Percentiles rank a stretch among this genome's conserved stretches.
Evolutionary conservation across 2,888 invertebrate species (phyloP).

Genomic region (Mayetiola destructor): DNA sequence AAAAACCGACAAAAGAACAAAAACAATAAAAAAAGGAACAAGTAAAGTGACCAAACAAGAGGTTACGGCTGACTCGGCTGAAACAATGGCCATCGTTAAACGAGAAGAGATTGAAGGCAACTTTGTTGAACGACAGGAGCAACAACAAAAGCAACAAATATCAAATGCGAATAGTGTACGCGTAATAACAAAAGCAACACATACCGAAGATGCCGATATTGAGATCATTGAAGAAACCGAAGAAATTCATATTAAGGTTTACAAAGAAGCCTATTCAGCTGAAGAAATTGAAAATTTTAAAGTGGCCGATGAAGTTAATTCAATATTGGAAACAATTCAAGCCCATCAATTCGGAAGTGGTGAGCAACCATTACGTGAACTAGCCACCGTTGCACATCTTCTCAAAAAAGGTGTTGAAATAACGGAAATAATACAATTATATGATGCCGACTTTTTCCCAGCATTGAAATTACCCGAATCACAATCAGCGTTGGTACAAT

Average conservation of each 20-base stretch:
- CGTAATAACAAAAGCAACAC: slow-evolving; percentile 21
- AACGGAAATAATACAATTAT: slow-evolving; percentile 61
- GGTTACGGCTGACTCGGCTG: slow-evolving; percentile 19
- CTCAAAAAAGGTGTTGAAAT: slow-evolving; percentile 60
- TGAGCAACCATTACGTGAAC: slow-evolving; percentile 60
- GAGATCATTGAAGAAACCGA: slow-evolving; percentile 39
- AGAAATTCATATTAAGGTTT: slow-evolving; percentile 31
- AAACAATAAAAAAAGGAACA: slow-evolving; percentile 22
- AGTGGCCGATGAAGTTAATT: slow-evolving; percentile 57
- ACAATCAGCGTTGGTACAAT: slow-evolving; percentile 68
- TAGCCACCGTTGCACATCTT: slow-evolving; percentile 68
- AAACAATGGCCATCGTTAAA: slow-evolving; percentile 27
- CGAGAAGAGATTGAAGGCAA: slow-evolving; percentile 24
- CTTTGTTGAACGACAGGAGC: background rate
- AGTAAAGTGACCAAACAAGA: slow-evolving; percentile 24
- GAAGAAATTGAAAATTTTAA: slow-evolving; percentile 44
- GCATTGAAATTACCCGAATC: slow-evolving; percentile 65
- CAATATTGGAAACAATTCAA: slow-evolving; percentile 56
- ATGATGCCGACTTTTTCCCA: slow-evolving; percentile 65
- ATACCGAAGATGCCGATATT: slow-evolving; percentile 25
- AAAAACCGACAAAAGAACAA: slow-evolving; percentile 22
- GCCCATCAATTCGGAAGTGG: slow-evolving; percentile 69
- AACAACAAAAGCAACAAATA: background rate
- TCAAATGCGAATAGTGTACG: background rate
- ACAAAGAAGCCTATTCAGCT: slow-evolving; percentile 31